Evolutionary conservation across 2,113 vertebrate species (phyloP), one percentile per base, ranked within the genome.

Genomic region (Labeo rohita): DNA sequence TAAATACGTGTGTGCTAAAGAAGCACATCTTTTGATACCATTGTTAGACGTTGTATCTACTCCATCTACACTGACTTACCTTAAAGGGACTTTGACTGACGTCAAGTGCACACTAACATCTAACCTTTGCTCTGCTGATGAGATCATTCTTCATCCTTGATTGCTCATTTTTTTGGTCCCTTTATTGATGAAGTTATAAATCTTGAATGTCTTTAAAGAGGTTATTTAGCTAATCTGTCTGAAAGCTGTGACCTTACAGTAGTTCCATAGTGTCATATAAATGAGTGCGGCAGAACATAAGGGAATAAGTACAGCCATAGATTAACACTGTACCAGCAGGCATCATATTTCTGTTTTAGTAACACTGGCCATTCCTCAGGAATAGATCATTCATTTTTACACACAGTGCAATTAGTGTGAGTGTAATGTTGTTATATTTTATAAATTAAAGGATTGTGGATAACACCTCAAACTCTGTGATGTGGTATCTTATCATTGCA

Each of bases 401-500:
- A 52, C 43, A 82, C 75, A 43, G 72, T n/a, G 84, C 76, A 89
- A 89, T 89, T 87, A 89, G 87, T 61, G 84, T 8, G 52, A 73
- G 68, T 36, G 72, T 83, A 89, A 87, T 85, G 85, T 85, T 81
- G 50, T 89, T 83, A 83, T 87, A 87, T 85, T 86, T 59, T 63
- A 85, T 85, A 89, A 87, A 85, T 87, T 56, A 87, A 74, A 81
- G 81, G 45, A 76, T 65, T 74, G 89, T 72, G 89, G 86, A 89
- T 91, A 87, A 90, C 93, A 88, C 90, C 89, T 92, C 87, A 92
- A 90, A 89, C 80, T 68, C 74, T 66, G 21, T 83, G 81, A 83
- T 77, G 78, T 89, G 87, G 92, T 90, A 77, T 91, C 89, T 21
- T 75, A 91, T 94, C 91, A 94, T 92, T 84, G 91, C 82, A 85